Base-by-base conservation (phyloP, 1,140 invertebrate genomes). In the Hestina assimilis region DNA sequence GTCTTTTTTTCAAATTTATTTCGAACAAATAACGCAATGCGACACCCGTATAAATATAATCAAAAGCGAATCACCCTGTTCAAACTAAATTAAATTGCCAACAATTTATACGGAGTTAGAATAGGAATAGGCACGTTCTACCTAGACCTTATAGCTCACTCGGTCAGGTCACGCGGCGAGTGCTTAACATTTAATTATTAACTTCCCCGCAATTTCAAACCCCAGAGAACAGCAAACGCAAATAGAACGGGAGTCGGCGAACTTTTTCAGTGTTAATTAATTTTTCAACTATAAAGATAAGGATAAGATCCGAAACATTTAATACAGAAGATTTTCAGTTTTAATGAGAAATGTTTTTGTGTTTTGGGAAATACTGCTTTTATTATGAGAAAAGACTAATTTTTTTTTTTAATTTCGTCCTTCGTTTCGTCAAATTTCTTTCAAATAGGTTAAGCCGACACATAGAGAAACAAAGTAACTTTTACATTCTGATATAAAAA, bases 111-210 rank as follows among this genome's bases (percentile, higher is more conserved):
- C 45, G 6, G 45, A 48, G 11, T 29, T 41, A 23, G 48, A 40
- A 41, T 52, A 52, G 48, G 24, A 52, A 52, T 52, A 41, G 35
- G 38, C 45, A 35, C 29, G 45, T 28, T 31, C 23, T 23, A 21
- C 17, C 20, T 41, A 57, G 24, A 42, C 26, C 54, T 46, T 29
- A 42, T 21, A 47, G 23, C 38, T 29, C 38, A 58, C 15, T 47
- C 52, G 46, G 51, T 62, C 51, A 59, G 55, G 64, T 63, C 59
- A 63, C 58, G 53, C 53, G 53, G 63, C 47, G 55, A 63, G 63
- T 57, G 45, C 60, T 59, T 63, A 46, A 63, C 60, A 63, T 67
- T 67, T 63, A 63, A 63, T 58, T 61, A 64, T 54, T 54, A 68
- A 60, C 48, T 64, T 62, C 41, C 55, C 52, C 31, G 47, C 55